Base-by-base conservation (phyloP, 2,797 vertebrate species). In the Clarias fuscus region DNA sequence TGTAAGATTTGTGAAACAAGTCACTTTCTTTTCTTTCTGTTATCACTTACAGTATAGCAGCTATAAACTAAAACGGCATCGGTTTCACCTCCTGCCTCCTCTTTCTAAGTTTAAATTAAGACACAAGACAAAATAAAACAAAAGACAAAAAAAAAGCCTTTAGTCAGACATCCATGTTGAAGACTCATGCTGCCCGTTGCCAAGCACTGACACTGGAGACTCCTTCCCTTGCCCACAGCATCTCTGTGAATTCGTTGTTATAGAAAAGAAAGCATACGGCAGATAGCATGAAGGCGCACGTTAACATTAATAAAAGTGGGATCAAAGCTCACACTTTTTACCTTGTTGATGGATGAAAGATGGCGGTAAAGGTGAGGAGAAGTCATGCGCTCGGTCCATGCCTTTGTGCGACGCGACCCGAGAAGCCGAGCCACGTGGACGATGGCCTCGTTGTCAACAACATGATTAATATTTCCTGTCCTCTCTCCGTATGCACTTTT, bases 401-500 rank as follows among this genome's bases (percentile, higher is more conserved):
- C 72, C 65, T 61, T 61, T 56, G 20, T 58, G 75, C 37, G 40
- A 13, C 75, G 72, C 65, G 64, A 79, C 53, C 61, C 61, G 70
- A 89, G 91, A 85, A 78, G 88, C 70, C 77, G 64, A 90, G 84
- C 68, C 20, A 56, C 27, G 88, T 91, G 89, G 90, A 90, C 89
- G 90, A 91, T 92, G 75, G 85, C 89, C 93, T 85, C 83, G 84
- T 93, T 94, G 93, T 94, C 94, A 94, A 92, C 91, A 91, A 90
- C 91, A 93, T 95, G 95, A 95, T 95, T 94, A 95, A 95, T 95
- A 94, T 93, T 89, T 89, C 85, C 86, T 85, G 82, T 89, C 89
- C 91, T 91, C 92, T 89, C 85, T 88, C 87, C 82, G 77, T 86
- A 86, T 88, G 91, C 89, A 91, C 89, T 89, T 93, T 48, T 48